Base-by-base conservation (phyloP, 2,888 invertebrate genomes). In the Teleiodes luculella region DNA sequence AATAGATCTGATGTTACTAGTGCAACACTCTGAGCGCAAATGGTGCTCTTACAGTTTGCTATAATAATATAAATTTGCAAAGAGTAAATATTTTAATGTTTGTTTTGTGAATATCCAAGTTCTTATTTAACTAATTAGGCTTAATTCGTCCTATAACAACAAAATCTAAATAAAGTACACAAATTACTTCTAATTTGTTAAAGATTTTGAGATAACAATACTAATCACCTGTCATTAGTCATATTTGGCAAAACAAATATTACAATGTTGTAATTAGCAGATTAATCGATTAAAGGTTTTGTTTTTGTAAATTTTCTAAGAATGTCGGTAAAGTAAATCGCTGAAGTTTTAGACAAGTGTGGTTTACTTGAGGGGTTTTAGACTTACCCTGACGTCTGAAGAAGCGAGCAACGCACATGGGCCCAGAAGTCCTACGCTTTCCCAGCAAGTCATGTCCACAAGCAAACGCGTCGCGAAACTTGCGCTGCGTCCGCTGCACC, bases 381-480 rank as follows among this genome's bases (percentile, higher is more conserved):
- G 68, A 89, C 89, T 88, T 85, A 89, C 89, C 86, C 86, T 80
- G 76, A 80, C 76, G 67, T 86, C 87, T 56, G 89, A 83, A 53
- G 89, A 84, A 59, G 89, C 77, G 53, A 90, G 89, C 54, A 90
- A 83, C 69, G 90, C 88, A 73, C 90, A 90, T 60, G 90, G 90
- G 63, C 90, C 90, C 73, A 90, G 81, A 59, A 90, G 81, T 67
- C 90, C 88, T 78, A 90, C 88, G 61, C 83, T 90, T 64, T 90
- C 90, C 90, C 90, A 90, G 79, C 90, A 90, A 78, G 90, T 90
- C 90, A 90, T 90, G 65, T 76, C 78, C 78, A 76, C 68, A 65
- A 62, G 65, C 56, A 20, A 46, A 14, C 65, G 68, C 60, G 62
- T 61, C 60, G 63, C 67, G 60, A 72, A 37, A 74, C 74, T 65